Percentiles rank a stretch among this genome's conserved stretches.
Evolutionary conservation across 1,140 invertebrate genomes (phyloP).

Genomic region (Panulirus ornatus): DNA sequence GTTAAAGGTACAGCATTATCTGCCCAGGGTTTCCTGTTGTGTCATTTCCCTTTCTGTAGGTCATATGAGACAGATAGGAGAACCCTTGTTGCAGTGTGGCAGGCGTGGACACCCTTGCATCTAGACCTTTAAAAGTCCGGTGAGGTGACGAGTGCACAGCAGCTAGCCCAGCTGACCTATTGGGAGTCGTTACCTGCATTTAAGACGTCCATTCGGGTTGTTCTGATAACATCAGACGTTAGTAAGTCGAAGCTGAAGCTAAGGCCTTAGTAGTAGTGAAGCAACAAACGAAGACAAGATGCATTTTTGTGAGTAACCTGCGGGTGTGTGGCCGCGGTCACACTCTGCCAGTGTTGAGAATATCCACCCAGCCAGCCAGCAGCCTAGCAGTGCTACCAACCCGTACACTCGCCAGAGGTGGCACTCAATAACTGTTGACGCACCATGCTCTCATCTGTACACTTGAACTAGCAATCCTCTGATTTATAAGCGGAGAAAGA

Average conservation of each 20-base stretch:
- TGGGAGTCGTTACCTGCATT: too few relatives aligned
- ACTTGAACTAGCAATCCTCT: too few relatives aligned
- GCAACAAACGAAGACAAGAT: background rate
- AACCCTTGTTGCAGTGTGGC: background rate
- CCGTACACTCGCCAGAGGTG: slow-evolving; percentile 5
- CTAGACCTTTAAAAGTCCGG: slow-evolving; percentile 19
- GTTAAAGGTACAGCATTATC: background rate
- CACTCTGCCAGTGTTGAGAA: slow-evolving; percentile 52
- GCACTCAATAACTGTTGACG: slow-evolving; percentile 1
- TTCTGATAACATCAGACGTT: too few relatives aligned
- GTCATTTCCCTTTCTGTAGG: background rate
- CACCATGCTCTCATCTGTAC: too few relatives aligned
- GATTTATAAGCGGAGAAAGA: too few relatives aligned
- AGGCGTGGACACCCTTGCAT: slow-evolving; percentile 1
- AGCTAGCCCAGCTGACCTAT: too few relatives aligned
- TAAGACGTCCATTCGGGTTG: too few relatives aligned
- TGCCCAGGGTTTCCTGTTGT: background rate
- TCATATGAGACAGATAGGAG: too few relatives aligned
- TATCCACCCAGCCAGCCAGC: slow-evolving; percentile 30
- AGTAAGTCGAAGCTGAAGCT: too few relatives aligned
- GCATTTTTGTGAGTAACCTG: background rate
- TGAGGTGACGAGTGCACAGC: background rate
- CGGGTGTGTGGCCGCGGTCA: slow-evolving; percentile 16
- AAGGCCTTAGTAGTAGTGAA: background rate
- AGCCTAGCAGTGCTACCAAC: slow-evolving; percentile 47